Percentiles rank a stretch among this genome's conserved stretches.
These are phyloP conservation scores for Mimumesa dahlbomi DNA, from an alignment of 2,888 invertebrate species.

Conservation along the genomic window DNA sequence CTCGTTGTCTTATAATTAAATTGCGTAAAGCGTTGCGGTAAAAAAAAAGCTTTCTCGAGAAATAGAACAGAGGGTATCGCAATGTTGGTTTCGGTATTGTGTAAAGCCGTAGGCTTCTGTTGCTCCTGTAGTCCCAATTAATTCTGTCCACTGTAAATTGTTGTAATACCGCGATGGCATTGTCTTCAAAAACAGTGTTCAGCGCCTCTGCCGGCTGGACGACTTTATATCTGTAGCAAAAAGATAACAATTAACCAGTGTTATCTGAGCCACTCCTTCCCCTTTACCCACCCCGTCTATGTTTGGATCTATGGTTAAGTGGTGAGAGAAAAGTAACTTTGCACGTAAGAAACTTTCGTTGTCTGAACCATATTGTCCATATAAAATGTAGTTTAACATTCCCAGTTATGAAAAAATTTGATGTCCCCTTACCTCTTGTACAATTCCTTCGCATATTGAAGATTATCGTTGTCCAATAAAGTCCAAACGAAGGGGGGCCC, in stretches of 20 bases:
- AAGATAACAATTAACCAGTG: too few relatives aligned
- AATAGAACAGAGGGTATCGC: conserved; percentile 6
- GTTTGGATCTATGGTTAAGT: too few relatives aligned
- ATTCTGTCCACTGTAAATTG: conserved; percentile 30
- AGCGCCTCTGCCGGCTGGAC: conserved; percentile 9
- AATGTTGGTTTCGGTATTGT: conserved; percentile 10
- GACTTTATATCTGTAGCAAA: conserved; percentile 36
- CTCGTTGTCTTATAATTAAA: conserved; percentile 28
- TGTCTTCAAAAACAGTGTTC: conserved; percentile 10
- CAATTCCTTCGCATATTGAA: conserved; percentile 31
- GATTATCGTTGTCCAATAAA: conserved; percentile 29
- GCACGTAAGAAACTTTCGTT: too few relatives aligned
- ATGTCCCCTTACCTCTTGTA: conserved; percentile 35
- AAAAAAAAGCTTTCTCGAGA: conserved; percentile 35
- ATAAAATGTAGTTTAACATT: too few relatives aligned
- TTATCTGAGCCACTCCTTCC: too few relatives aligned
- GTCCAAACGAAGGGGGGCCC: conserved; percentile 11
- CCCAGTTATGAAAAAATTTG: too few relatives aligned
- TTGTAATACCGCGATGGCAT: conserved; percentile 31
- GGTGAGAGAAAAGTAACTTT: too few relatives aligned
- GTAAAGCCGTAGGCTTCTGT: conserved; percentile 39
- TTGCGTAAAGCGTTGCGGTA: conserved; percentile 28
- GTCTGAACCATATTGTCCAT: too few relatives aligned
- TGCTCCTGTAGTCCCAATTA: conserved; percentile 41
- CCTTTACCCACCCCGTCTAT: too few relatives aligned